Percentiles rank a stretch among this genome's conserved stretches.
These are phyloP conservation scores for Leptopilina drosophilae DNA, from an alignment of 2,888 invertebrate genomes.

Conservation along the genomic window DNA sequence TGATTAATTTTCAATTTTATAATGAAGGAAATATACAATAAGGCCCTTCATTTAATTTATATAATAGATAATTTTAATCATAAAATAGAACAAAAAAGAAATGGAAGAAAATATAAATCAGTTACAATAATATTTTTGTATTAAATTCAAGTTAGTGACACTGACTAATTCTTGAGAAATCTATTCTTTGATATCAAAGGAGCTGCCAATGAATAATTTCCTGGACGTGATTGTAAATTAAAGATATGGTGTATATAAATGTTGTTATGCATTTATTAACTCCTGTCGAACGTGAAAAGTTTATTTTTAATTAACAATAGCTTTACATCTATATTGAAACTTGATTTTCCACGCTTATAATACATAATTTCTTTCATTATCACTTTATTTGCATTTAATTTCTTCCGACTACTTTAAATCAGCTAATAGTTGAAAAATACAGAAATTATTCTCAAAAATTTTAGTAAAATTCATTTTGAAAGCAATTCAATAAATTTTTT, in stretches of 20 bases:
- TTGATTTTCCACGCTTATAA: constrained; percentile 26
- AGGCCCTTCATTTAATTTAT: neutral
- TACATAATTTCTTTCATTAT: constrained; percentile 19
- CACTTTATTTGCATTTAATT: constrained; percentile 23
- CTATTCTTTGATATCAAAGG: constrained; percentile 3
- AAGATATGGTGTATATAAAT: neutral
- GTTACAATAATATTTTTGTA: constrained; percentile 1
- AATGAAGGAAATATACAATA: neutral
- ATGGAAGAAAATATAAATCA: neutral
- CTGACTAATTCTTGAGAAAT: neutral
- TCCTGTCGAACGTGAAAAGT: neutral
- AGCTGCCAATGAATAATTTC: neutral
- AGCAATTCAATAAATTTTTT: too few species aligned
- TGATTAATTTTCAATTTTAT: neutral
- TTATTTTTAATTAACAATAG: constrained; percentile 9
- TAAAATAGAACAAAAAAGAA: too few species aligned
- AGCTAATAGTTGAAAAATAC: too few species aligned
- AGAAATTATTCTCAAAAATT: too few species aligned
- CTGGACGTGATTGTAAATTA: constrained; percentile 12
- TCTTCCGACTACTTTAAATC: neutral
- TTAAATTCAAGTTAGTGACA: neutral
- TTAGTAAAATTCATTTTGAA: too few species aligned
- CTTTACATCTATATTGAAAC: neutral
- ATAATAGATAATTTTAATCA: too few species aligned
- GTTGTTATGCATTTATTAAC: constrained; percentile 5